Percentiles rank a stretch among this genome's conserved stretches.
Conservation (phyloP, 2,113 vertebrate genomes). For the Cervus canadensis region DNA sequence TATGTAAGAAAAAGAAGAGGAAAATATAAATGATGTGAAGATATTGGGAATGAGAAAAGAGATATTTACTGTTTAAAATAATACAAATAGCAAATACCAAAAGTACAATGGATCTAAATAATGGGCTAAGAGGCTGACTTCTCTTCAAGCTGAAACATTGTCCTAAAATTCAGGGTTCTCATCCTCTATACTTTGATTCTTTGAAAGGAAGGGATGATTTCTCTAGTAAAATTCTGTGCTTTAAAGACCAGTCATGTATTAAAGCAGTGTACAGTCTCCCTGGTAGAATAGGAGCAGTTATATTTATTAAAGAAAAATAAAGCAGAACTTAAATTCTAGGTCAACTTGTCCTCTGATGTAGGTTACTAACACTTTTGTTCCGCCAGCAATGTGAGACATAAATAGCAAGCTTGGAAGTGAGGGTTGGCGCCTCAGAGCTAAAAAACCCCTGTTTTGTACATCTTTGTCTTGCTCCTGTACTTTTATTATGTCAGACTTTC, state of each 20-base stretch:
- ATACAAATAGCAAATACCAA: background rate
- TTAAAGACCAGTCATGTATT: background rate
- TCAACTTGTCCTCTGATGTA: slow-evolving; percentile 32
- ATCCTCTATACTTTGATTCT: background rate
- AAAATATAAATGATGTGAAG: background rate
- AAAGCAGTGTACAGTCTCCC: background rate
- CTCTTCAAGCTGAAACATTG: background rate
- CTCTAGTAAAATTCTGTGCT: background rate
- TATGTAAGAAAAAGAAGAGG: background rate
- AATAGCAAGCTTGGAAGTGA: background rate
- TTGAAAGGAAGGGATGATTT: background rate
- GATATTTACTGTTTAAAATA: background rate
- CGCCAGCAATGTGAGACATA: background rate
- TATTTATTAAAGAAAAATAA: background rate
- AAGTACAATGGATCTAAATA: background rate
- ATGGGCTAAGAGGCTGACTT: background rate
- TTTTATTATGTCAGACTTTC: background rate
- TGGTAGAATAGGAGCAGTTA: background rate
- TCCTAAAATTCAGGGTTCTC: background rate
- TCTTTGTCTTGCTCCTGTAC: background rate
- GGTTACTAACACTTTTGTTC: slow-evolving; percentile 30
- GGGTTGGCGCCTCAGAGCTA: background rate
- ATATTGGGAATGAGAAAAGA: background rate
- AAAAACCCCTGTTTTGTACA: background rate
- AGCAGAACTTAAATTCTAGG: slow-evolving; percentile 42